Base-by-base conservation (phyloP, 2,888 invertebrate species). In the Isotomurus palustris region DNA sequence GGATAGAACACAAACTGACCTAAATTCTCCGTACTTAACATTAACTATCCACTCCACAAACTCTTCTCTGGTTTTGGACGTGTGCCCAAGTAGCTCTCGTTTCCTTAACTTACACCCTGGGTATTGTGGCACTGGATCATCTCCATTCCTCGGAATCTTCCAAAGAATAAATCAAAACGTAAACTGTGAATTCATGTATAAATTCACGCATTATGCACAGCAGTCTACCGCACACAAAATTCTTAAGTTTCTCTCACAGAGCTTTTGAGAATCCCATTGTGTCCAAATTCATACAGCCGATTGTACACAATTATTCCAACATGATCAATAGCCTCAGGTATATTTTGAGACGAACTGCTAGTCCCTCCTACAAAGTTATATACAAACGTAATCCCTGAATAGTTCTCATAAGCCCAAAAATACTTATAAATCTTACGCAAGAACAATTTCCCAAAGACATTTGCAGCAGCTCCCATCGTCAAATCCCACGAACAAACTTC, bases 41-140 rank as follows among this genome's bases (percentile, higher is more conserved):
- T 61, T 61, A 8, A 64, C 61, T 14, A 64, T 32, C 64, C 64
- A 64, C 35, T 64, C 64, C 24, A 64, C 58, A 45, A 64, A 61
- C 4, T 56, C 64, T 28, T 48, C 56, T 17, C 54, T 41, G 2
- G 58, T 55, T 41, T 50, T 58, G 1, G 24, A 2, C 6, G 64
- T 64, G 21, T 36, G 57, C 8, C 64, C 64, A 3, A 64, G 2
- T 32, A 47, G 54, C 40, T 64, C 64, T 14, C 64, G 53, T 50
- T 61, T 64, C 14, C 64, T 35, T 14, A 64, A 24, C 17, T 61
- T 61, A 27, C 60, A 64, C n/a, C 60, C 64, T 19, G 64, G 64
- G 44, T 64, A 64, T 29, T 56, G 54, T 0, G 64, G 64, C 19
- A 53, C 47, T 0, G 64, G 64, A 43, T 64, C 64, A 24, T 61